Conservation (phyloP, 2,888 invertebrate genomes). For the Epinotia bilunana region DNA sequence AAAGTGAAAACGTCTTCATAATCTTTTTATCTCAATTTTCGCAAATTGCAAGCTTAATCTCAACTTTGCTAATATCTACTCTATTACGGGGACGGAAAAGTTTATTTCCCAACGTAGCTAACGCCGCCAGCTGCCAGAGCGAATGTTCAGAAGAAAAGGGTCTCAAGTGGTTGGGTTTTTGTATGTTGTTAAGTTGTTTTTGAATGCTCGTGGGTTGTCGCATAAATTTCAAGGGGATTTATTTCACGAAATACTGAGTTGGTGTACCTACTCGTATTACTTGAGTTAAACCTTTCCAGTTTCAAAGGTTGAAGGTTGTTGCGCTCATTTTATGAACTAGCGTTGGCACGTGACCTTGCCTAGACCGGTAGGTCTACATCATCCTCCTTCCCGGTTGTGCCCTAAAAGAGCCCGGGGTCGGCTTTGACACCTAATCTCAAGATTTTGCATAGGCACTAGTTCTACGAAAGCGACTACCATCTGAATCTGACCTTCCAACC, state of each 20-base stretch:
- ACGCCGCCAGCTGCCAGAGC: constrained; percentile 1
- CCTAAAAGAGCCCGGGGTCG: too few relatives aligned
- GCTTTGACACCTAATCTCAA: too few relatives aligned
- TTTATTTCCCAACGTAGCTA: constrained; percentile 12
- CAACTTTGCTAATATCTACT: background rate
- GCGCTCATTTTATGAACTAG: background rate
- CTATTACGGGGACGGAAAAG: constrained; percentile 5
- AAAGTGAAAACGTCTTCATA: constrained; percentile 23
- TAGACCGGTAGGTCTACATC: background rate
- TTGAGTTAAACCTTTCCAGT: constrained; percentile 15
- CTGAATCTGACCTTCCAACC: too few relatives aligned
- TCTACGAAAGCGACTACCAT: too few relatives aligned
- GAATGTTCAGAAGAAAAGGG: background rate
- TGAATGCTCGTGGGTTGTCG: background rate
- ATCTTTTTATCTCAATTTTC: constrained; percentile 12
- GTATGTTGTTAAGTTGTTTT: background rate
- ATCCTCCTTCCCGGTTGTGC: too few relatives aligned
- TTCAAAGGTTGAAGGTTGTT: background rate
- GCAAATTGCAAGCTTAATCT: background rate
- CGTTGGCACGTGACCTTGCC: background rate
- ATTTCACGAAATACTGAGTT: constrained; percentile 17
- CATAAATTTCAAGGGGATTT: constrained; percentile 24
- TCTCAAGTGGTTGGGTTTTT: background rate
- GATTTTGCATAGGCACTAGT: too few relatives aligned
- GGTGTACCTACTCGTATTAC: constrained; percentile 18